Evolutionary conservation across 2,888 invertebrate species (phyloP), one percentile per base, ranked within the genome.

Genomic region (Rhimphoctona megacephalus): DNA sequence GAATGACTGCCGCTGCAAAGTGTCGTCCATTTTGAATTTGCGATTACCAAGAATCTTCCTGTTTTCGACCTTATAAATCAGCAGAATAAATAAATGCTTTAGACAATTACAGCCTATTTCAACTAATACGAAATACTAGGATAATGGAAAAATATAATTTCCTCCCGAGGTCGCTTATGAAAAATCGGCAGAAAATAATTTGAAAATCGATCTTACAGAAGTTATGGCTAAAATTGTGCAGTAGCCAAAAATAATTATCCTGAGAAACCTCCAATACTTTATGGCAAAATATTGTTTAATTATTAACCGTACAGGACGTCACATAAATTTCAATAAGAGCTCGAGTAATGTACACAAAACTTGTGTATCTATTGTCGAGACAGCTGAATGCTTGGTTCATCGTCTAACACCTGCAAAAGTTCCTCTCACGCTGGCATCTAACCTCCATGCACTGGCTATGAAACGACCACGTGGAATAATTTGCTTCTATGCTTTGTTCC

Each of bases 341-440:
- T 80, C 72, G 70, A 80, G 76, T 66, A 83, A 80, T 80, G 80
- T 72, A 80, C 66, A 80, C 66, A 85, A 76, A 39, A 49, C 69
- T 49, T 67, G 76, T 54, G 76, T 76, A 46, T 33, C 30, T 70
- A 79, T 85, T 74, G 78, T 78, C 54, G 72, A 57, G 72, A 61
- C 67, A 76, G 70, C 76, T 73, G 54, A 76, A 69, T 74, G 33
- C 57, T 76, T n/a, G 17, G 61, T 76, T 70, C 46, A 77, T 81
- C 61, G 67, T 69, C 73, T 76, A 83, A 86, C 83, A 86, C 85
- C 85, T 86, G 85, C 80, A 43, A 33, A 52, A 69, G 85, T 83
- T 83, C 57, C 76, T 77, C 64, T 85, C 80, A 30, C 64, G 80
- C 72, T 80, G 64, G 76, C 79, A 54, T 80, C 64, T 46, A 70